Percentiles rank a stretch among this genome's conserved stretches.
Conservation (phyloP, 53 echinoderm and acorn worm genomes). For the Arbacia lixula region DNA sequence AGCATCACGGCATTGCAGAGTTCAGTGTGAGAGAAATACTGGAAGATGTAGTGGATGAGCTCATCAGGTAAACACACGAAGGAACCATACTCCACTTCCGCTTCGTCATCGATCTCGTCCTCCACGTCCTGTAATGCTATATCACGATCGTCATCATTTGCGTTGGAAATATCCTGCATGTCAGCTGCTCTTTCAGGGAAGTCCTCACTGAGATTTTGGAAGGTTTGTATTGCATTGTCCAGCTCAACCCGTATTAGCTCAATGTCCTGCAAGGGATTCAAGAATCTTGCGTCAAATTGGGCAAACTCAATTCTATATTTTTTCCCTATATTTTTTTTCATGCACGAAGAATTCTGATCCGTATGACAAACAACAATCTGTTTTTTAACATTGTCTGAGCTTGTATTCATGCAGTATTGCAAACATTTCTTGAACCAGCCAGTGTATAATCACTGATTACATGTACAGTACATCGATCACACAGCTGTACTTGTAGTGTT, state of each 20-base stretch:
- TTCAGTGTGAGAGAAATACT: slow-evolving; percentile 55
- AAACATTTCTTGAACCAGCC: no score
- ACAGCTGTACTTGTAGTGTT: no score
- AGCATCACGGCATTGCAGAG: slow-evolving; percentile 59
- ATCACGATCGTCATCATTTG: slow-evolving; percentile 10
- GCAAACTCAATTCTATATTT: no score
- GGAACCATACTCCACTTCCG: slow-evolving; percentile 2
- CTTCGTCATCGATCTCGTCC: not conserved
- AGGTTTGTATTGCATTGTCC: slow-evolving; percentile 20
- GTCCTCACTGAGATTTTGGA: slow-evolving; percentile 19
- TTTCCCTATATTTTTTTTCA: no score
- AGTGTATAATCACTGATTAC: no score
- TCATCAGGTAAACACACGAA: slow-evolving; percentile 67
- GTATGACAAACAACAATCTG: no score
- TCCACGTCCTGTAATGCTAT: not conserved
- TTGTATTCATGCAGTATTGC: no score
- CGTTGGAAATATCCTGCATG: not conserved
- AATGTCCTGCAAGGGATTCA: slow-evolving; percentile 54
- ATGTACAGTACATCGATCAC: no score
- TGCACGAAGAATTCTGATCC: no score
- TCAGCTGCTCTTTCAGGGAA: slow-evolving; percentile 12
- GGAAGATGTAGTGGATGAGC: slow-evolving; percentile 64
- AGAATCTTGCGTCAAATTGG: no score
- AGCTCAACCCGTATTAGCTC: slow-evolving; percentile 43
- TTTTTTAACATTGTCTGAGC: no score